phyloP scores from a whole-genome alignment of 53 echinoderm and acorn worm species.

The Stichopus horrens region DNA sequence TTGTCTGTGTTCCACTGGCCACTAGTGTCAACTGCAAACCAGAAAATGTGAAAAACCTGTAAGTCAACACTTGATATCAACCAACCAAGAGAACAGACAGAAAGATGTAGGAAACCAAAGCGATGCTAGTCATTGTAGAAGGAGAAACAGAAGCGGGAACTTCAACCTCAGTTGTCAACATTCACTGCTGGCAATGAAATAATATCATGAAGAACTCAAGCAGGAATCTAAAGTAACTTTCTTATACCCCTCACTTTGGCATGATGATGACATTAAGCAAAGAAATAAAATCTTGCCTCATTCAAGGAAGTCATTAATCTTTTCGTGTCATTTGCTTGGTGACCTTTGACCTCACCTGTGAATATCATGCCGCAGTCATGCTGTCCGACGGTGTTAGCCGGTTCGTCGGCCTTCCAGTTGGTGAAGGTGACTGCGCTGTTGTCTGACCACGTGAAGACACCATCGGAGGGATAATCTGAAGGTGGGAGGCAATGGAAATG shows the following conservation, averaged over 20 bases:
- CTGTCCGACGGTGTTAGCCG: conserved; percentile 35
- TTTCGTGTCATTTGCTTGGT: not conserved
- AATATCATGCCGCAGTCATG: conserved; percentile 67
- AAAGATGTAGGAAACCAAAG: not conserved
- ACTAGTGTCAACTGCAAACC: conserved; percentile 11
- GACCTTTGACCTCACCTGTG: conserved; percentile 57
- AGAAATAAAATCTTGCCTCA: too few relatives aligned
- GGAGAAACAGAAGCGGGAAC: too few relatives aligned
- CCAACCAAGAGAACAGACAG: not conserved
- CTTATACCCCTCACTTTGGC: too few relatives aligned
- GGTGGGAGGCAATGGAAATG: not conserved
- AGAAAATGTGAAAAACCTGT: too few relatives aligned
- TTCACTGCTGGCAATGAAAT: too few relatives aligned
- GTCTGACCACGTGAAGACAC: conserved; percentile 68
- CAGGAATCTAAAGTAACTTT: too few relatives aligned
- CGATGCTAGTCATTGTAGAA: too few relatives aligned
- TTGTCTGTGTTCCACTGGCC: conserved; percentile 41
- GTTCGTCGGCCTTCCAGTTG: conserved; percentile 58
- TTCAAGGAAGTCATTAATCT: too few relatives aligned
- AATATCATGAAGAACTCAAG: too few relatives aligned
- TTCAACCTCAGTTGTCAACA: too few relatives aligned
- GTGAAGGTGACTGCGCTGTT: conserved; percentile 52
- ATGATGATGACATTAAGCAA: too few relatives aligned
- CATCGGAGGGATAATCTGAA: conserved; percentile 59
- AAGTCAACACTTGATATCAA: not conserved